Evolutionary conservation across 1,140 invertebrate genomes (phyloP).

Genomic region (Cepaea nemoralis): DNA sequence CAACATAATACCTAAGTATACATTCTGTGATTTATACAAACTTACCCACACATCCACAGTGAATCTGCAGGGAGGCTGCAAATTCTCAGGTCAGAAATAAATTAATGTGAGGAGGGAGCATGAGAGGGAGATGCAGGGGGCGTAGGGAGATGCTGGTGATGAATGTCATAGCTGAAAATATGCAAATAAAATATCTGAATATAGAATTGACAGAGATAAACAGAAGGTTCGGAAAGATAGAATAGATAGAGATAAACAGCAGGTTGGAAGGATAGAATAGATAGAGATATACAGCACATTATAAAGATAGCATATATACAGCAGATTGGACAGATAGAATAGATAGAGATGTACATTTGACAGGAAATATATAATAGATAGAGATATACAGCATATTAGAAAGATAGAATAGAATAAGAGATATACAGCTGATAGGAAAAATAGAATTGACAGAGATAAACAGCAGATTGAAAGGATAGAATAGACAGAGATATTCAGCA

Average conservation of each 20-base stretch:
- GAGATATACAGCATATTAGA: too few relatives aligned
- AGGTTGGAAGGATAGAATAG: background rate
- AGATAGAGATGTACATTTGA: background rate
- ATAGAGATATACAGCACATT: background rate
- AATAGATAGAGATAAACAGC: background rate
- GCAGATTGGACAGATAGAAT: too few relatives aligned
- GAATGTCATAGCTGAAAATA: constrained; percentile 25
- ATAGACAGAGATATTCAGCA: too few relatives aligned
- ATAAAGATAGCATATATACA: background rate
- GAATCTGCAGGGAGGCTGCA: background rate
- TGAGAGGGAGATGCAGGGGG: background rate
- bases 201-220: background rate
- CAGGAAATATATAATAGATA: background rate
- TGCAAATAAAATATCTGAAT: background rate
- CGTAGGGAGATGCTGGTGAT: constrained; percentile 19
- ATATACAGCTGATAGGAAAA: too few relatives aligned
- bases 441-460: too few relatives aligned
- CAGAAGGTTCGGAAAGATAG: too few relatives aligned
- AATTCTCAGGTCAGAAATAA: background rate
- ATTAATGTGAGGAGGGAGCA: background rate
- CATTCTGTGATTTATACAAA: background rate
- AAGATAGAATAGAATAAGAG: too few relatives aligned
- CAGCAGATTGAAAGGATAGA: too few relatives aligned
- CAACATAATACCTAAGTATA: too few relatives aligned
- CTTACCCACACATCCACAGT: background rate